Conservation (phyloP, 2,113 vertebrate species). For the Corythoichthys intestinalis region DNA sequence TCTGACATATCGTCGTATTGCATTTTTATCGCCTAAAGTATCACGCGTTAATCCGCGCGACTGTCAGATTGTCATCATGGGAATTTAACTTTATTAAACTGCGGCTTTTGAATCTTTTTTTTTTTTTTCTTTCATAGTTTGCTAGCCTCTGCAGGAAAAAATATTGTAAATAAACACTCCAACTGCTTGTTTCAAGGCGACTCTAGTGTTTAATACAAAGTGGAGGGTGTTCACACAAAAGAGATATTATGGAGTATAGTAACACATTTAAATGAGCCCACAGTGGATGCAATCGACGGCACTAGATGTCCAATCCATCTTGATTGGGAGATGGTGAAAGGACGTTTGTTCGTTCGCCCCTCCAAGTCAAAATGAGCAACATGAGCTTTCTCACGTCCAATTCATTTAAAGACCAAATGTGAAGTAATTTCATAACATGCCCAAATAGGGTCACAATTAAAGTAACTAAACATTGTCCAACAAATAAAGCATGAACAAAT, state of each 20-base stretch:
- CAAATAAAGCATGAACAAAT: too few species aligned
- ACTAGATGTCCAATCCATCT: too few species aligned
- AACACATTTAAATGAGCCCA: too few species aligned
- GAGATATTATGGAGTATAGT: background rate
- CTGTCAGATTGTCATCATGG: conserved; percentile 19
- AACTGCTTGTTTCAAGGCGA: background rate
- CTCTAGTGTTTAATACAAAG: background rate
- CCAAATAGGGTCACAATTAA: too few species aligned
- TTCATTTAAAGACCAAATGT: too few species aligned
- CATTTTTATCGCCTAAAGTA: conserved; percentile 31
- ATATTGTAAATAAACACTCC: background rate
- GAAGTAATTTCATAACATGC: too few species aligned
- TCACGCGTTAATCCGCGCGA: conserved; percentile 34
- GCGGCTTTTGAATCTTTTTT: background rate
- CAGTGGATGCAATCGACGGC: too few species aligned
- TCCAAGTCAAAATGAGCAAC: too few species aligned
- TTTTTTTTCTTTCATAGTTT: background rate
- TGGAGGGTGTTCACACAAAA: background rate
- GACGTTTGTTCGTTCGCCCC: too few species aligned
- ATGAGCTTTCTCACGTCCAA: too few species aligned
- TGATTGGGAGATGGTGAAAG: too few species aligned
- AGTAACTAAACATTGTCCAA: too few species aligned
- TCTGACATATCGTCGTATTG: conserved; percentile 43
- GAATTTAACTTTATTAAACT: conserved; percentile 22
- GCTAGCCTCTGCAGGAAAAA: background rate